phyloP scores from a whole-genome alignment of 2,113 vertebrate species.

The Gorsachius goisagi region DNA sequence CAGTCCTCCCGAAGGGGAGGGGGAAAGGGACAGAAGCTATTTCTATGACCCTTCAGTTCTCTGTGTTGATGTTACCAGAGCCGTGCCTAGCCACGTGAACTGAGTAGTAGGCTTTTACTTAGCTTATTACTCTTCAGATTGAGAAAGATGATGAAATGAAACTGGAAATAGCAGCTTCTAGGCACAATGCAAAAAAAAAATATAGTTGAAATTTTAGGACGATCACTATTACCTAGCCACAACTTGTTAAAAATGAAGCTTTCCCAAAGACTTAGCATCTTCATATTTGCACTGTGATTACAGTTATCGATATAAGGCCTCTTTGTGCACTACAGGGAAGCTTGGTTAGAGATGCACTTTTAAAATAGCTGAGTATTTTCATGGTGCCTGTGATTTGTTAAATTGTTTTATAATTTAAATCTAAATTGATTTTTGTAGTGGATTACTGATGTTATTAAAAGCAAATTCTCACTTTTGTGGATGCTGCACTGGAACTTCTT shows the following conservation, averaged over 20 bases:
- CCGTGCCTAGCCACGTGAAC: fast-evolving
- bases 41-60: neutral
- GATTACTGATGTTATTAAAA: slow-evolving; percentile 35
- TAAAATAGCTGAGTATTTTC: neutral
- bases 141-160: neutral
- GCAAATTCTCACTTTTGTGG: neutral
- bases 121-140: neutral
- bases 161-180: neutral
- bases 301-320: neutral
- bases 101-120: neutral
- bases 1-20: neutral
- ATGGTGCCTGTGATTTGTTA: neutral
- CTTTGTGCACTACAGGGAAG: neutral
- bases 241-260: neutral
- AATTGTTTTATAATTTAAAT: neutral
- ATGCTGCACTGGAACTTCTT: neutral
- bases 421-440: neutral
- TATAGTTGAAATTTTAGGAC: neutral
- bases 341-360: neutral
- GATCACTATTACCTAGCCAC: neutral
- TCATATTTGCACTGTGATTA: neutral
- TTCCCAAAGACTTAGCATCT: neutral
- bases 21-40: neutral
- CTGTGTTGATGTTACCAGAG: neutral
- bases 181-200: neutral